A percentile compares a stretch with the other conserved stretches of the same genome.
These are phyloP conservation scores for Polyommatus icarus DNA, from an alignment of 2,888 invertebrate genomes.

Conservation along the genomic window DNA sequence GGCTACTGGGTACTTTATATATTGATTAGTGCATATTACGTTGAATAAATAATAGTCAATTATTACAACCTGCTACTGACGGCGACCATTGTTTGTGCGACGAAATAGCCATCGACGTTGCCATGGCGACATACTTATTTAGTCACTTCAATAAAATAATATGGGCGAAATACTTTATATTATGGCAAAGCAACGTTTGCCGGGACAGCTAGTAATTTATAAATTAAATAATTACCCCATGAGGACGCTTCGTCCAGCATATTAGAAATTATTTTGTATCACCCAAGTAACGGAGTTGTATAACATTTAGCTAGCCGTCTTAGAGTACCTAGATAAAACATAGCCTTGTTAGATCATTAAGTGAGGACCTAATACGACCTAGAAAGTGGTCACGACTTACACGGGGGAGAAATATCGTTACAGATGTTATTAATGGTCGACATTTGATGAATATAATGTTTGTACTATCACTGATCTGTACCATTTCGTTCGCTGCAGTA, in stretches of 20 bases:
- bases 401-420: slow-evolving; percentile 19
- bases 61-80: too few species aligned
- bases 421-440: slow-evolving; percentile 17
- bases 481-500: not conserved
- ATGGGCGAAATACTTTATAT: too few species aligned
- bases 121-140: too few species aligned
- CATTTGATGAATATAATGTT: slow-evolving; percentile 17
- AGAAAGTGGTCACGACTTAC: slow-evolving; percentile 14
- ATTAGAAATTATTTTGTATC: slow-evolving; percentile 1
- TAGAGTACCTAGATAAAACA: slow-evolving; percentile 12
- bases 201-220: too few species aligned
- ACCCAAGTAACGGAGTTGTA: not conserved
- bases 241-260: not conserved
- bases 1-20: too few species aligned
- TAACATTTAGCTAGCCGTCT: not conserved
- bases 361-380: slow-evolving; percentile 20
- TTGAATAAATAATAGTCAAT: too few species aligned
- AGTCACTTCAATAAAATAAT: too few species aligned
- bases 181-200: too few species aligned
- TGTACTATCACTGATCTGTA: not conserved
- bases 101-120: too few species aligned
- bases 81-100: too few species aligned
- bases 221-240: too few species aligned
- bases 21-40: too few species aligned
- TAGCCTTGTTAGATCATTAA: slow-evolving; percentile 21